Percentiles rank a stretch among this genome's conserved stretches.
phyloP scores from a whole-genome alignment of 2,113 vertebrate genomes.

The Anseranas semipalmata region DNA sequence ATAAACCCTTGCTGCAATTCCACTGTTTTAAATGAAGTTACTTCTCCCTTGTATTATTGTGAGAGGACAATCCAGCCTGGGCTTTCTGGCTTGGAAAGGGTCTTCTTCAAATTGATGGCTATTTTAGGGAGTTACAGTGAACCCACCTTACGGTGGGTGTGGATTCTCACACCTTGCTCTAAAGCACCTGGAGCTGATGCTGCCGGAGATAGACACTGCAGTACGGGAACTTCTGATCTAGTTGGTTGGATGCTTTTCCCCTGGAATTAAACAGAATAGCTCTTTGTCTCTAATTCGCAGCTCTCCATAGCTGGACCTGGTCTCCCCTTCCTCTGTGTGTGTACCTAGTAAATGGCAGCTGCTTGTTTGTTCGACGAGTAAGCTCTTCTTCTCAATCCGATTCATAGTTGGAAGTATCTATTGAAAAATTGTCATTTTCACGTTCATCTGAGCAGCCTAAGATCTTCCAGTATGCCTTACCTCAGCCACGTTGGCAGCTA shows the following conservation, averaged over 20 bases:
- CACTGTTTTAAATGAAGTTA: background rate
- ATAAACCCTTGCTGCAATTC: background rate
- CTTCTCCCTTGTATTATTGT: background rate
- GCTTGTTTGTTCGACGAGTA: rapidly evolving
- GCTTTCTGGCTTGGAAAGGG: background rate
- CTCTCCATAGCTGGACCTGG: background rate
- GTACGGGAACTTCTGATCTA: background rate
- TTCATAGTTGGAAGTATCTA: background rate
- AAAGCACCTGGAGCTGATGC: background rate
- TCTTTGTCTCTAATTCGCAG: background rate
- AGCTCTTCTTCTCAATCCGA: background rate
- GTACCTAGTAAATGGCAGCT: background rate
- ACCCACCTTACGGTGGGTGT: background rate
- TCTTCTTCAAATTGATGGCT: background rate
- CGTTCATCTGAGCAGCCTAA: background rate
- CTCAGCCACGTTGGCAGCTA: background rate
- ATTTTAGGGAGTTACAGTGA: background rate
- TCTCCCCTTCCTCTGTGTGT: background rate
- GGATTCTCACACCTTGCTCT: rapidly evolving
- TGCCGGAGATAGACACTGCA: background rate
- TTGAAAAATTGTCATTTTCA: background rate
- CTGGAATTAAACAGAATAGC: background rate
- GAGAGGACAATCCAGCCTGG: background rate
- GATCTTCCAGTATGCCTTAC: background rate
- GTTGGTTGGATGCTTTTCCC: background rate